Base-by-base conservation (phyloP, 2,888 invertebrate species). In the Agrochola lota region DNA sequence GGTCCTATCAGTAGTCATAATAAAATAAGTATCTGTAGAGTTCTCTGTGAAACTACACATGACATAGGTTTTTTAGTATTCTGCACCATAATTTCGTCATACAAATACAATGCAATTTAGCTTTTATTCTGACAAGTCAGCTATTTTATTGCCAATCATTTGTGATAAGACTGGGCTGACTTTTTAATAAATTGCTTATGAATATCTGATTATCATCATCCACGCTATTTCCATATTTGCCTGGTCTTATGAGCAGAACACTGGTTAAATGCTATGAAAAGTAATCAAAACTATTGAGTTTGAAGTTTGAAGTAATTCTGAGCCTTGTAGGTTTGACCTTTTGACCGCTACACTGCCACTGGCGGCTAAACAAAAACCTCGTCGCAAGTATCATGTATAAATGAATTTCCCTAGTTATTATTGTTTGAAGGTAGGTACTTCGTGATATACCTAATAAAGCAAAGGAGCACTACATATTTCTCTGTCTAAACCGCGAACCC, bases 1-100 rank as follows among this genome's bases (percentile, higher is more conserved):
- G 52, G 12, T 52, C 43, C 60, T 68, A 77, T 77, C 63, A 69
- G 66, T 68, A 43, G 59, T 63, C 26, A 2, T 68, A 46, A 55
- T 49, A 63, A 74, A 49, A 35, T 57, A 67, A 49, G 35, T 46
- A 46, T 11, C 55, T 23, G 9, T 60, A 20, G 20, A 66, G 26
- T 52, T 40, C 60, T 12, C 40, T 17, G 35, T 30, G 23, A 40
- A 30, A 64, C 17, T 17, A 6, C 23, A 74, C 26, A 64, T 76
- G 17, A 40, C 26, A 20, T 12, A 17, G 46, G 8, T 30, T 46
- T 52, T 71, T 60, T 35, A 11, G 46, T 40, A 49, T 49, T 63
- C 15, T 55, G 9, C 5, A 11, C 1, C 17, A 52, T 17, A 9
- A 52, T 52, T n/a, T 43, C 17, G 1, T 52, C 49, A 52, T 52